A percentile compares a stretch with the other conserved stretches of the same genome.
Conservation (phyloP, 1,140 invertebrate species). For the Papilio polytes region DNA sequence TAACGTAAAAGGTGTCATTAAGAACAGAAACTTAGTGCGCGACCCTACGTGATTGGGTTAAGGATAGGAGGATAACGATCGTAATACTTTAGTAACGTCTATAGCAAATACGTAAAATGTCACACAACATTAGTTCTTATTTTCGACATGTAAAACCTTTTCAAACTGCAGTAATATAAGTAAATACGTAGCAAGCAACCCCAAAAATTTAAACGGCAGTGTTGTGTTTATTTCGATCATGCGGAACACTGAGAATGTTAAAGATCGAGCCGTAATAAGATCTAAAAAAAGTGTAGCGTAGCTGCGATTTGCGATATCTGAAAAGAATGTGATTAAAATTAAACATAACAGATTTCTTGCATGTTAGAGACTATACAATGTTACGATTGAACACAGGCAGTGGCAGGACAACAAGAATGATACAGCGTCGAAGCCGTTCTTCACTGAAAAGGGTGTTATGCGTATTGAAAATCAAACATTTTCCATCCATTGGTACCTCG, state of each 20-base stretch:
- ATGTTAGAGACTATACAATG: no score
- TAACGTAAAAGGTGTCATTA: no score
- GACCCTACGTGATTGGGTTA: no score
- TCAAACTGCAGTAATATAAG: conserved; percentile 43
- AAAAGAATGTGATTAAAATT: neutral
- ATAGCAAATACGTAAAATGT: neutral
- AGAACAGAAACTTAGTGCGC: no score
- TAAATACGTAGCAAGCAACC: conserved; percentile 40
- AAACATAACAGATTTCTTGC: neutral
- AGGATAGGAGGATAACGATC: no score
- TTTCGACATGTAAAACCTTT: conserved; percentile 33
- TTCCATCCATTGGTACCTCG: no score
- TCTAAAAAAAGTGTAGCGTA: conserved; percentile 22
- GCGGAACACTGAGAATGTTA: conserved; percentile 43
- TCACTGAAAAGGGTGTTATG: no score
- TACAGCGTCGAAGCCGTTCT: no score
- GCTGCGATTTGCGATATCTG: conserved; percentile 39
- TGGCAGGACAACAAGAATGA: no score
- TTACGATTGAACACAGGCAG: no score
- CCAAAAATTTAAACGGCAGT: conserved; percentile 40
- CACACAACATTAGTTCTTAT: neutral
- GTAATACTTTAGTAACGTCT: no score
- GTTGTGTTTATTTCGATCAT: conserved; percentile 42
- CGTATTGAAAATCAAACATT: no score
- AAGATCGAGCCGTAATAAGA: conserved; percentile 32